These are phyloP conservation scores for Desmophyllum pertusum DNA, from an alignment of 92 coral and sea anemone genomes.

Conservation along the genomic window DNA sequence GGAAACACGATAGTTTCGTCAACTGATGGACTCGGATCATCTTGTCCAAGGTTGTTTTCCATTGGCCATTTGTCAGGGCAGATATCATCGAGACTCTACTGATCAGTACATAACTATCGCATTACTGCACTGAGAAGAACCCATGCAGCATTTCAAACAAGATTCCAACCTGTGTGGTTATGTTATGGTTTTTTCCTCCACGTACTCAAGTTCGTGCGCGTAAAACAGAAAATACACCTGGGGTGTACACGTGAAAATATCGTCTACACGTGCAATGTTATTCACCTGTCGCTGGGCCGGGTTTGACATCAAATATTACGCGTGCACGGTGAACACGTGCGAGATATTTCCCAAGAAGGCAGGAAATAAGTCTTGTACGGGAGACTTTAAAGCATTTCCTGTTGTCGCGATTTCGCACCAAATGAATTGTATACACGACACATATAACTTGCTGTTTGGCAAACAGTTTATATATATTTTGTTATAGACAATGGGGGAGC, in stretches of 20 bases:
- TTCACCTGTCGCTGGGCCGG: neutral
- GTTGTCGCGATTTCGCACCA: conserved; percentile 20
- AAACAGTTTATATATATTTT: conserved; percentile 1
- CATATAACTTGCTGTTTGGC: neutral
- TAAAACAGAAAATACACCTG: too few species aligned
- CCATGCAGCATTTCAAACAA: neutral
- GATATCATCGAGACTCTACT: neutral
- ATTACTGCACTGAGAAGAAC: neutral
- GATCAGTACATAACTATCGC: neutral
- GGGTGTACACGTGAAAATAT: too few species aligned
- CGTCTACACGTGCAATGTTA: neutral
- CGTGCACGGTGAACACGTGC: neutral
- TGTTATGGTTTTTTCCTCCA: too few species aligned
- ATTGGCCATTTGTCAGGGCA: neutral
- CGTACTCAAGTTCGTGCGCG: too few species aligned
- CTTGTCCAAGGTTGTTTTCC: neutral
- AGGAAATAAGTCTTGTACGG: conserved; percentile 18
- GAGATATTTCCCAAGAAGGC: conserved; percentile 1
- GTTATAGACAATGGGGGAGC: neutral
- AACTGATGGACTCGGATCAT: neutral
- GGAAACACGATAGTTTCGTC: conserved; percentile 19
- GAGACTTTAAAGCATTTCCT: conserved; percentile 1
- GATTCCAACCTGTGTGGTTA: too few species aligned
- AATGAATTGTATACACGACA: conserved; percentile 1
- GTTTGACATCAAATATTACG: too few species aligned